Evolutionary conservation across 2,113 vertebrate species (phyloP), one percentile per base, ranked within the genome.

Genomic region (Saimiri boliviensis): DNA sequence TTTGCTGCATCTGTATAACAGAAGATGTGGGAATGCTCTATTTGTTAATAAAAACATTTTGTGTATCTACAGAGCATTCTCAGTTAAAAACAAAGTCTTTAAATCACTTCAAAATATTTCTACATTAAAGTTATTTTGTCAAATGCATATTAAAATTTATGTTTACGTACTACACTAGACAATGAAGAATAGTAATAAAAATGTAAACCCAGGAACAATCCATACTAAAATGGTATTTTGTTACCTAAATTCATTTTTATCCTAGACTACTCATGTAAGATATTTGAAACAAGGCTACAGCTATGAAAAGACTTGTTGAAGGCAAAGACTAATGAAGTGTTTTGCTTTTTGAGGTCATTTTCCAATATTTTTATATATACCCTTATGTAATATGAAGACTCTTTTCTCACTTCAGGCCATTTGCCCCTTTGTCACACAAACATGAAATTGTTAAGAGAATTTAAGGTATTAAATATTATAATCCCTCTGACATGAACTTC

Each of bases 381-480:
- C 56, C 21, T 89, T 40, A 74, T 54, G 8, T 52, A 77, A 82
- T 63, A 77, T 10, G 2, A 25, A 95, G 12, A 54, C 8, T 30
- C 17, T 87, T 87, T 56, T 58, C 20, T 70, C 54, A n/a, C 27
- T 74, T 27, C 71, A 92, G 63, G 27, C 12, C 40, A 80, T 81
- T 74, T 60, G 30, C 35, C 20, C 60, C 30, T 85, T 77, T 56
- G 30, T 95, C 70, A 95, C 81, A 73, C 42, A 56, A 10, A 76
- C 63, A 86, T 83, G 80, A 96, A 87, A 86, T 52, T 92, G 70
- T 89, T 96, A 54, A 47, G 95, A n/a, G 35, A 92, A 95, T 94
- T 76, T 85, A 86, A 97, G 68, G 74, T 21, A 95, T 90, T 90
- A 90, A 45, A 21, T 79, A 20, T 45, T 25, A 84, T 68, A 58